Evolutionary conservation across 2,113 vertebrate species (phyloP), one percentile per base, ranked within the genome.

Genomic region (Morone saxatilis): DNA sequence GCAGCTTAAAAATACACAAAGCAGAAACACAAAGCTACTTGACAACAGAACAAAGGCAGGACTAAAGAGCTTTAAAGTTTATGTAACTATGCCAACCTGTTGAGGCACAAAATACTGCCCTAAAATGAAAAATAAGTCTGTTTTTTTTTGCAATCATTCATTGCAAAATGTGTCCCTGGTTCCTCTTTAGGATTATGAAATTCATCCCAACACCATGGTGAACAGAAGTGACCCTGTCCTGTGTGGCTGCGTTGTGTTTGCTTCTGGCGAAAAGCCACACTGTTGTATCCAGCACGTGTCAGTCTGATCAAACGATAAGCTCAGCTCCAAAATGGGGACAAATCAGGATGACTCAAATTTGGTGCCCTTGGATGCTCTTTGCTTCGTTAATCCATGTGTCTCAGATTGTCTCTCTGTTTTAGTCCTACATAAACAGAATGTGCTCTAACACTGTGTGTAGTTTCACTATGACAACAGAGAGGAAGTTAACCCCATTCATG

Each of bases 131-230:
- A 73, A 68, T 43, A 31, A 31, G 31, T 31, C 1, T 31, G 31
- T 31, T 38, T 51, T 48, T n/a, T 38, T 68, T 47, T 20, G 10
- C 31, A 38, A 40, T 68, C 6, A 45, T 59, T 5, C 1, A 6
- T 66, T 45, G 38, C 17, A 25, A 48, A 20, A 14, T 36, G 0
- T 54, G 62, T 38, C n/a, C 65, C 36, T 36, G 9, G 31, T 67
- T 88, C 74, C 72, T 22, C 54, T 72, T 86, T 50, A 66, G 83
- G 68, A 86, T 91, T 81, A 76, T 65, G 48, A 90, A 62, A 86
- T 82, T 9, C 7, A 47, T 84, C 68, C 77, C 61, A 36, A 63
- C 54, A 9, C 38, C 54, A 25, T 41, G 2, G 11, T 12, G 25
- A 69, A 47, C 65, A 79, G 62, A 56, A 70, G 61, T 69, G 59